A percentile compares a stretch with the other conserved stretches of the same genome.
These are phyloP conservation scores for Burhinus bistriatus DNA, from an alignment of 2,113 vertebrate species.

Conservation along the genomic window DNA sequence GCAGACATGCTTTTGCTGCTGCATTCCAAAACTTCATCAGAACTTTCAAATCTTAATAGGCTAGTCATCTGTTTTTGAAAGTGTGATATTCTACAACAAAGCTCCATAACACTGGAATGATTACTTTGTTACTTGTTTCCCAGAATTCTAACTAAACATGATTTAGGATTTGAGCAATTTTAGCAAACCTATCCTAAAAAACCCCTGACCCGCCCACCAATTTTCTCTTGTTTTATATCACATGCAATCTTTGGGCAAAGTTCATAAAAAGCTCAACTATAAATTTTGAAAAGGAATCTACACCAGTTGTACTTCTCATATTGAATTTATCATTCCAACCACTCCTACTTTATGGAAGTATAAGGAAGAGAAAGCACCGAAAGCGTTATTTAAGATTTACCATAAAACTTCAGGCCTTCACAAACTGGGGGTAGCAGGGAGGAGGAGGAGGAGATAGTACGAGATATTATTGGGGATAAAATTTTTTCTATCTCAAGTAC, in stretches of 20 bases:
- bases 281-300: neutral
- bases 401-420: neutral
- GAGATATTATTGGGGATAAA: too few relatives aligned
- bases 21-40: neutral
- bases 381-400: neutral
- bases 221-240: neutral
- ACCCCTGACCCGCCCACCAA: rapidly evolving
- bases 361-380: neutral
- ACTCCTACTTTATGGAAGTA: neutral
- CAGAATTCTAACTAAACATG: neutral
- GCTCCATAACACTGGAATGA: neutral
- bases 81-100: neutral
- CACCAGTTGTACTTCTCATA: neutral
- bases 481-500: neutral
- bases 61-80: neutral
- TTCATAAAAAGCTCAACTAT: neutral
- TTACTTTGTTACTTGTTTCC: neutral
- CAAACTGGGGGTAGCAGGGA: neutral
- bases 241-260: neutral
- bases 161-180: neutral
- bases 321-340: neutral
- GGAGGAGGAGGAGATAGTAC: too few relatives aligned
- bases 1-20: neutral
- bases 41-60: neutral
- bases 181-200: neutral